phyloP scores from a whole-genome alignment of 2,797 vertebrate species.

The Ispidina picta region DNA sequence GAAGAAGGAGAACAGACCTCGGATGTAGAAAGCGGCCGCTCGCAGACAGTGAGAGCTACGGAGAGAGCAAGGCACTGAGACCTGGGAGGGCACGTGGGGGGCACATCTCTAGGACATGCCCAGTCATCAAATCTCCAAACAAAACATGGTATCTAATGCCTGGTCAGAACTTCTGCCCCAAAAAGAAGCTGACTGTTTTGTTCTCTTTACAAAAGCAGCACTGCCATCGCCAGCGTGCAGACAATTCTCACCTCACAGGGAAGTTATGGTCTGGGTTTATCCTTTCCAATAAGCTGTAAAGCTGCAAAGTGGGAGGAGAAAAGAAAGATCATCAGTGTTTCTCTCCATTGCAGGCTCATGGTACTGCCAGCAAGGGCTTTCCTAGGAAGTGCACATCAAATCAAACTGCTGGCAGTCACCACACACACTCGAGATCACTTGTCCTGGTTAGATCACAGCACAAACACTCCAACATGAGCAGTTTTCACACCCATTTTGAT shows the following conservation, averaged over 20 bases:
- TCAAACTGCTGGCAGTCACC: not conserved
- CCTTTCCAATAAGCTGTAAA: constrained; percentile 95
- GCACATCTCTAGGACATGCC: not conserved
- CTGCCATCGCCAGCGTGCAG: not conserved
- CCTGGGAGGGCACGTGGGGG: too few species aligned
- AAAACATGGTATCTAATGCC: fast-evolving
- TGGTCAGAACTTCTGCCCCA: not conserved
- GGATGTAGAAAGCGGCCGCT: constrained; percentile 96
- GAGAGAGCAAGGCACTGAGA: not conserved
- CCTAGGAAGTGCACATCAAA: not conserved
- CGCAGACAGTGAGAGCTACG: constrained; percentile 93
- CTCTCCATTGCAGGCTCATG: not conserved
- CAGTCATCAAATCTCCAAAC: not conserved
- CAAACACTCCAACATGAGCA: not conserved
- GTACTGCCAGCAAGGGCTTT: not conserved
- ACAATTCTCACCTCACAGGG: constrained; percentile 88
- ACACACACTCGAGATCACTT: not conserved
- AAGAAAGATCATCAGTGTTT: not conserved
- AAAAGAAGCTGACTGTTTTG: not conserved
- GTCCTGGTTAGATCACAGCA: not conserved
- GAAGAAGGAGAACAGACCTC: constrained; percentile 97
- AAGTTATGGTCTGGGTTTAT: constrained; percentile 99
- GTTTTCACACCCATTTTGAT: not conserved
- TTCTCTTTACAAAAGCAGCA: not conserved
- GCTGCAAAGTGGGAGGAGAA: constrained; percentile 68